phyloP scores from a whole-genome alignment of 2,797 vertebrate species.

The Orestias chungarensis region DNA sequence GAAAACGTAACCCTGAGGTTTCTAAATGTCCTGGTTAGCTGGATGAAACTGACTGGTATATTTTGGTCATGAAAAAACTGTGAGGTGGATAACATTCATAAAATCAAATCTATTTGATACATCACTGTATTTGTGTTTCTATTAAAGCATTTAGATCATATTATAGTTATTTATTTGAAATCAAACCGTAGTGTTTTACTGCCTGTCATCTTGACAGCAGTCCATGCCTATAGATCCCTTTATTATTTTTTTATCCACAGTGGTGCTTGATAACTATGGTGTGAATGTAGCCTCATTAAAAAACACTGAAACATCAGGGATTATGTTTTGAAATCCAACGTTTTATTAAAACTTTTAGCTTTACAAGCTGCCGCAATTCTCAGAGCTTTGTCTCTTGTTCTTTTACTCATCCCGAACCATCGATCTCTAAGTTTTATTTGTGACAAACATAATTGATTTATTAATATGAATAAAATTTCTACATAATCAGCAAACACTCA shows the following conservation, averaged over 20 bases:
- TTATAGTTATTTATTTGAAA: neutral
- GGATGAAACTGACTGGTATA: neutral
- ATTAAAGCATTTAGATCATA: neutral
- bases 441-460: neutral
- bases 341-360: neutral
- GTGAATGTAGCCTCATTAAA: neutral
- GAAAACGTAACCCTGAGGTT: too few relatives aligned
- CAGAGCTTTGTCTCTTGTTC: neutral
- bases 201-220: too few relatives aligned
- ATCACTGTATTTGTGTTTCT: neutral
- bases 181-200: neutral
- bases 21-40: too few relatives aligned
- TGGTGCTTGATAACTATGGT: neutral
- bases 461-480: too few relatives aligned
- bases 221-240: neutral
- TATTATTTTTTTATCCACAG: too few relatives aligned
- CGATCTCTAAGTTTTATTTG: neutral
- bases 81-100: too few relatives aligned
- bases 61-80: neutral
- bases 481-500: conserved; percentile 10
- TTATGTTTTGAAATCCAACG: neutral
- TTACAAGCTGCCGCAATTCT: neutral
- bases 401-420: neutral
- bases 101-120: too few relatives aligned
- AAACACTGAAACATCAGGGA: neutral